Evolutionary conservation across 1,140 invertebrate genomes (phyloP).

Genomic region (Anastrepha obliqua): DNA sequence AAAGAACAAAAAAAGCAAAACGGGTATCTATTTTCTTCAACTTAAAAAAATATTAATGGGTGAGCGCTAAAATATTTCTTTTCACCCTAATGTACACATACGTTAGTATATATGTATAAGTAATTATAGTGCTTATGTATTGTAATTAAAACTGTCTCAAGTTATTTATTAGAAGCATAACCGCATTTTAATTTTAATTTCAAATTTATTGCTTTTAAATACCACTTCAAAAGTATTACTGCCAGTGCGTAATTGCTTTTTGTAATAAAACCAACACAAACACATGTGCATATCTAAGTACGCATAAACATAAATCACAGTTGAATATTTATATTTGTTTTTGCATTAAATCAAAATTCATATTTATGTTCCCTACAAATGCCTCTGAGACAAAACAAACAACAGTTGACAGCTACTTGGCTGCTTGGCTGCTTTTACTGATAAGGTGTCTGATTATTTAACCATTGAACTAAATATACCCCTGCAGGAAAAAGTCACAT

Average conservation of each 20-base stretch:
- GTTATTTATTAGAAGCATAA: background rate
- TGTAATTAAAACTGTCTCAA: background rate
- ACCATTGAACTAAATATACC: background rate
- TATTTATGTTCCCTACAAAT: background rate
- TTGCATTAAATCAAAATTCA: conserved; percentile 36
- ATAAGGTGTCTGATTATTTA: background rate
- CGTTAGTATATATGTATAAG: too few species aligned
- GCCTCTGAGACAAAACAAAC: background rate
- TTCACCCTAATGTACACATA: too few species aligned
- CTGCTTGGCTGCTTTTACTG: background rate
- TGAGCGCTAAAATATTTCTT: too few species aligned
- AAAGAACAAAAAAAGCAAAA: too few species aligned
- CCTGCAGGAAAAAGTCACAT: too few species aligned
- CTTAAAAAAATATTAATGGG: too few species aligned
- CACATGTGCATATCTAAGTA: background rate
- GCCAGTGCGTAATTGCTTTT: conserved; percentile 1
- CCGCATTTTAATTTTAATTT: background rate
- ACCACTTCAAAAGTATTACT: background rate
- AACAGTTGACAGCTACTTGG: conserved; percentile 21
- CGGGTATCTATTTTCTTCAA: too few species aligned
- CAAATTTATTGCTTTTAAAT: background rate
- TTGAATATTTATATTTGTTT: conserved; percentile 42
- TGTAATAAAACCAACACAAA: background rate
- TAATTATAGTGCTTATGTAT: background rate
- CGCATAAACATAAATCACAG: conserved; percentile 28